Conservation (phyloP, 2,888 invertebrate genomes). For the Anodontia alba region DNA sequence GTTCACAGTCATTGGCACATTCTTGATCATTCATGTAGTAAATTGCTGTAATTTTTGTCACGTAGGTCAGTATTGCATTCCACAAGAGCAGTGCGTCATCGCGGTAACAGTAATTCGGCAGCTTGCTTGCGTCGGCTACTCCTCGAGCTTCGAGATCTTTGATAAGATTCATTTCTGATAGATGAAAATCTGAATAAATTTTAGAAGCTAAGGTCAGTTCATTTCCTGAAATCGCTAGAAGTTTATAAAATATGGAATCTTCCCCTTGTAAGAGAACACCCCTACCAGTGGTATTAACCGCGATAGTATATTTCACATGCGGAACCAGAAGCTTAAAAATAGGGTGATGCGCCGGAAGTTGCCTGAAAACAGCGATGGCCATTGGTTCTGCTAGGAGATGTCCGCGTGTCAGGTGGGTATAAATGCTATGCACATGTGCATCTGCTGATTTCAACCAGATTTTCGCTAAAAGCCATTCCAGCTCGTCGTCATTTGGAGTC, state of each 20-base stretch:
- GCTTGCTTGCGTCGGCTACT: conserved; percentile 42
- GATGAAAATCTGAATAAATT: conserved; percentile 42
- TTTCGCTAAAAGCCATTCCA: conserved; percentile 58
- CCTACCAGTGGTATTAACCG: conserved; percentile 46
- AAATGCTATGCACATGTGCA: conserved; percentile 50
- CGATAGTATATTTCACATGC: conserved; percentile 48
- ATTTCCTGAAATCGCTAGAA: conserved; percentile 42
- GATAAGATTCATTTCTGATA: conserved; percentile 42
- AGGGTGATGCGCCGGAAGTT: conserved; percentile 56
- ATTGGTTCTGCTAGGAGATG: conserved; percentile 55
- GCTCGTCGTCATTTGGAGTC: conserved; percentile 50
- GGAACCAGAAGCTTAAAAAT: conserved; percentile 54
- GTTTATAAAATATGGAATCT: conserved; percentile 47
- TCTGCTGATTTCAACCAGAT: conserved; percentile 54
- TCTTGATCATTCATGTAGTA: conserved; percentile 50
- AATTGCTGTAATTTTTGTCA: conserved; percentile 34
- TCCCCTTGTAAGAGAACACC: conserved; percentile 46
- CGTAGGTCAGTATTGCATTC: conserved; percentile 39
- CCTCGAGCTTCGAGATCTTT: conserved; percentile 43
- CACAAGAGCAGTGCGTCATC: conserved; percentile 55
- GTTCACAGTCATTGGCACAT: conserved; percentile 42
- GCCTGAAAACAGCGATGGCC: conserved; percentile 42
- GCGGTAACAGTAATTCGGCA: conserved; percentile 54
- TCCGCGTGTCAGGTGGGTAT: conserved; percentile 44
- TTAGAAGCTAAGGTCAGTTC: conserved; percentile 31